These are phyloP conservation scores for Dufourea novaeangliae DNA, from an alignment of 1,140 invertebrate species.

Conservation along the genomic window DNA sequence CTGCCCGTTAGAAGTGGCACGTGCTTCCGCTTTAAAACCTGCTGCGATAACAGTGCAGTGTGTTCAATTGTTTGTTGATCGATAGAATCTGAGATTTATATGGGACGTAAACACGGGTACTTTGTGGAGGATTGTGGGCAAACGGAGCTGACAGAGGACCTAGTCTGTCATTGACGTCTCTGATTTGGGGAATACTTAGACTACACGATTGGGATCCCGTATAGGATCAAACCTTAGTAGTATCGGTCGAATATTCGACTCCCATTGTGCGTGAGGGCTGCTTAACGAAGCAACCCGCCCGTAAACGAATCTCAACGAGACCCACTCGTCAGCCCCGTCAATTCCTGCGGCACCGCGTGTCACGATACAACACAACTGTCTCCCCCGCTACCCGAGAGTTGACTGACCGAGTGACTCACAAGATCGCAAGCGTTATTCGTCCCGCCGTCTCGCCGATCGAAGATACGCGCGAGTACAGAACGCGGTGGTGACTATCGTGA, in stretches of 20 bases:
- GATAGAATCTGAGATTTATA: neutral
- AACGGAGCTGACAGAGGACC: neutral
- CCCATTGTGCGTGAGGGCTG: neutral
- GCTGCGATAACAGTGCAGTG: neutral
- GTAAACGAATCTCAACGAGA: conserved; percentile 55
- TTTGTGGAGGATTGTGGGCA: neutral
- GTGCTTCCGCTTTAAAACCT: neutral
- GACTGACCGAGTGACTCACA: conserved; percentile 62
- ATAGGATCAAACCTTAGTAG: neutral
- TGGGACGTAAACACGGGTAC: neutral
- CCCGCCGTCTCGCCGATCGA: conserved; percentile 21
- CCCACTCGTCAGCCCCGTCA: conserved; percentile 37
- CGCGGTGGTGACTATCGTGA: neutral
- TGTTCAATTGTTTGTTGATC: neutral
- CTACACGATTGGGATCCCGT: neutral
- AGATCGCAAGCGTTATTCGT: conserved; percentile 28
- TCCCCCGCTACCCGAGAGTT: conserved; percentile 42
- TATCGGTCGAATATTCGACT: neutral
- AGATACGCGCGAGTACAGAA: conserved; percentile 31
- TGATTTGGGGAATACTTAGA: too few relatives aligned
- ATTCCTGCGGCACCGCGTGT: conserved; percentile 50
- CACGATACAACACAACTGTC: conserved; percentile 1
- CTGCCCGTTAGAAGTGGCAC: neutral
- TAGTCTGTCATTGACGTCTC: too few relatives aligned
- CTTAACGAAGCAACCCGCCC: conserved; percentile 28